phyloP scores from a whole-genome alignment of 2,113 vertebrate species.

The Actenoides hombroni region DNA sequence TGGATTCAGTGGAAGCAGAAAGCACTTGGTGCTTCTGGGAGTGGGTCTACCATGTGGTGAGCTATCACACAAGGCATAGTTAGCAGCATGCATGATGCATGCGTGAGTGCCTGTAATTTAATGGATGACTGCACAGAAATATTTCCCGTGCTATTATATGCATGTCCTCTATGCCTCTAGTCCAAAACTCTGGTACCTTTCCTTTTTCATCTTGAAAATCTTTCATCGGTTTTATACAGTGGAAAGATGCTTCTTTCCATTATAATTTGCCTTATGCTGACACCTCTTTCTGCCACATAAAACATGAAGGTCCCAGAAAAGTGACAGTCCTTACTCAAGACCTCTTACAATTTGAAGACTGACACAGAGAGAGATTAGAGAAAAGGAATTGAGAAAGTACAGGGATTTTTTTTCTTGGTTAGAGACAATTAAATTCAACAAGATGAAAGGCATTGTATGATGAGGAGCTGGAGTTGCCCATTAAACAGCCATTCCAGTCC shows the following conservation, averaged over 20 bases:
- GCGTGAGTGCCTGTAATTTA: neutral
- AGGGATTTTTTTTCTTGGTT: neutral
- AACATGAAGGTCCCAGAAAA: neutral
- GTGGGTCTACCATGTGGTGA: rapidly evolving
- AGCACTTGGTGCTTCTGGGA: neutral
- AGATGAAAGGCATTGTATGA: neutral
- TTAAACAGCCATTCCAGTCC: neutral
- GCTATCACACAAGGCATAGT: neutral
- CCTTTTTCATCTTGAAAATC: neutral
- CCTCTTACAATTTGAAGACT: neutral
- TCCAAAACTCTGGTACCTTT: neutral
- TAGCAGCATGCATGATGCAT: neutral
- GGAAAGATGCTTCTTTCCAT: neutral
- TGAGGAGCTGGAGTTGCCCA: neutral
- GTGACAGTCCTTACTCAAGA: neutral
- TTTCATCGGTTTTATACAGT: neutral
- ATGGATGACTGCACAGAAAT: neutral
- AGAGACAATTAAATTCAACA: neutral
- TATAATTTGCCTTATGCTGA: neutral
- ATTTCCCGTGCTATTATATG: neutral
- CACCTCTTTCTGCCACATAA: neutral
- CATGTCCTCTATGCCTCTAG: neutral
- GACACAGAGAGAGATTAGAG: neutral
- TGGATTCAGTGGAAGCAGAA: neutral
- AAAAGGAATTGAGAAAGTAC: neutral